Evolutionary conservation across 2,113 vertebrate species (phyloP), one percentile per base, ranked within the genome.

Genomic region (Hippopotamus amphibius): DNA sequence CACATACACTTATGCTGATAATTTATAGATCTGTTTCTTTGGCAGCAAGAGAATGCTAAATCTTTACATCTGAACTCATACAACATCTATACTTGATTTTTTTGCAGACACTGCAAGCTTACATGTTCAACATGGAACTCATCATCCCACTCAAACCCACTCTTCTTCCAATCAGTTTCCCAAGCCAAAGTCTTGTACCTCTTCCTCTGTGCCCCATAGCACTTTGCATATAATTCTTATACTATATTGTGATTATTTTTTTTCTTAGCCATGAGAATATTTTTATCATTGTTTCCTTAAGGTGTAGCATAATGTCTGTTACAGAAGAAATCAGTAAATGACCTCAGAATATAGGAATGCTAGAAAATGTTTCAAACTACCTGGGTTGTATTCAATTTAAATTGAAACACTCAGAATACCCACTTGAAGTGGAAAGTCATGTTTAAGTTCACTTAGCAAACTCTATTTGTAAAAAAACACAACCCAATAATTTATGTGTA

Each of bases 21-120:
- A 66, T 46, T 87, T 61, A 87, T 12, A 96, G 82, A 72, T 74
- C 7, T 48, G 3, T 69, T 84, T 85, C 53, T 77, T 92, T 92
- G 46, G 66, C 48, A 65, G 17, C 12, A 82, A 53, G 43, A 85
- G 41, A 74, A 33, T 50, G 66, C 33, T 63, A 90, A 19, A 37
- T 53, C n/a, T 48, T 84, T n/a, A 84, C 46, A 28, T 48, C 41
- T n/a, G 86, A 77, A 53, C 11, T 82, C 21, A 26, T 57, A 88
- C 15, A 72, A 22, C 13, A 33, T 65, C 63, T 19, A 2, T 12
- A 76, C 14, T 80, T 59, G 26, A 14, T 41, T 2, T 30, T 55
- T 26, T 22, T 33, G n/a, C 2, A 61, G 24, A 12, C 12, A 57
- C 13, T 3, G 15, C 10, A 66, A 66, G 30, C 30, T 86, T n/a